A percentile compares a stretch with the other conserved stretches of the same genome.
These are phyloP conservation scores for Benthosema pterotum DNA, from an alignment of 2,797 vertebrate species.

Conservation along the genomic window DNA sequence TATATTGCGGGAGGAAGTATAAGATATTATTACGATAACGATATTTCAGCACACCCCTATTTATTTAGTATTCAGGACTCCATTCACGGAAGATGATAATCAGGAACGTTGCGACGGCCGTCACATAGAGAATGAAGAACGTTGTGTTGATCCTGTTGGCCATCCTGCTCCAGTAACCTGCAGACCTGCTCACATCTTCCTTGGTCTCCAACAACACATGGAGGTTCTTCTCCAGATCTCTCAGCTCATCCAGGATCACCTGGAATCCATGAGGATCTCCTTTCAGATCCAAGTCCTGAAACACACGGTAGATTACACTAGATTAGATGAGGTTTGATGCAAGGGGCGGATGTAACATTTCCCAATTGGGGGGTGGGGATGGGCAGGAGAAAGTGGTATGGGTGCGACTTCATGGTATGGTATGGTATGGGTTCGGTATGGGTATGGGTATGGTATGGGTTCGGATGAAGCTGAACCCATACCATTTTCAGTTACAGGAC, in stretches of 20 bases:
- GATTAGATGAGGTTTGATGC: background rate
- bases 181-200: too few species aligned
- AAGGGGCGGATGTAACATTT: too few species aligned
- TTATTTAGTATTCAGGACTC: conserved; percentile 9
- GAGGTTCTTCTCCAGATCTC: conserved; percentile 46
- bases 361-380: too few species aligned
- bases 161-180: conserved; percentile 39
- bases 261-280: conserved; percentile 44
- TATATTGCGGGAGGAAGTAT: too few species aligned
- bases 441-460: too few species aligned
- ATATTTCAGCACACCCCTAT: too few species aligned
- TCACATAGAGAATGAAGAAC: conserved; percentile 65
- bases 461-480: too few species aligned
- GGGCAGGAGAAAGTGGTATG: too few species aligned
- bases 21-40: too few species aligned
- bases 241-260: conserved; percentile 65
- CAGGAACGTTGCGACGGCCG: conserved; percentile 56
- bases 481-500: too few species aligned
- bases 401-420: too few species aligned
- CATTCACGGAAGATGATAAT: conserved; percentile 56
- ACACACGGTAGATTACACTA: conserved; percentile 1
- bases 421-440: too few species aligned
- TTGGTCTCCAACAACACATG: conserved; percentile 18
- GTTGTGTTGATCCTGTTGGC: conserved; percentile 58
- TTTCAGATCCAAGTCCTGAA: conserved; percentile 44